Conservation (phyloP, 2,113 vertebrate genomes). For the Xiphorhynchus elegans region DNA sequence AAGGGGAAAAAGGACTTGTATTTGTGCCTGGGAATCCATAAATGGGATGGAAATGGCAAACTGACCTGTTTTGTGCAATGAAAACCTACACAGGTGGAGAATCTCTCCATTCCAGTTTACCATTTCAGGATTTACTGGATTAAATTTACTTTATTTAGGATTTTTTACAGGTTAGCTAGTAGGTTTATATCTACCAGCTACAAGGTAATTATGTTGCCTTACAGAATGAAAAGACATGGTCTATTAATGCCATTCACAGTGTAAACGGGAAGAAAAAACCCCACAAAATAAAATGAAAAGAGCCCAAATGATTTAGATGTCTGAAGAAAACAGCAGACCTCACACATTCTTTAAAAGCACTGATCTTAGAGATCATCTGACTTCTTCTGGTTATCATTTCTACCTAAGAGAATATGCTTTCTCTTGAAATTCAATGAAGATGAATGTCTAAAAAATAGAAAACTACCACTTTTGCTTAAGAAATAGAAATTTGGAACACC, state of each 20-base stretch:
- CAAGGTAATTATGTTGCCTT: neutral
- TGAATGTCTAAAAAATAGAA: neutral
- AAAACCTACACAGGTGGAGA: neutral
- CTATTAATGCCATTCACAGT: neutral
- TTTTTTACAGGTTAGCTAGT: neutral
- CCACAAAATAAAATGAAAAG: neutral
- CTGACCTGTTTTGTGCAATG: neutral
- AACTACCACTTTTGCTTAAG: neutral
- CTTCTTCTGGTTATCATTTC: neutral
- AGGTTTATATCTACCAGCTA: neutral
- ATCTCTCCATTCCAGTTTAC: neutral
- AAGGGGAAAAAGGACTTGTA: neutral
- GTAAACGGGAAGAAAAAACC: neutral
- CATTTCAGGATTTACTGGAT: neutral
- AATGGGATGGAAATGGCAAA: neutral
- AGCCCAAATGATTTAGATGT: neutral
- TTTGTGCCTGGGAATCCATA: neutral
- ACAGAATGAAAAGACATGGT: neutral
- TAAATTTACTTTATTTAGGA: neutral
- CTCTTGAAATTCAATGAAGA: neutral
- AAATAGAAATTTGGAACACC: neutral
- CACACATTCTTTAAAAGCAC: neutral
- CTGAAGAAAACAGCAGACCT: neutral
- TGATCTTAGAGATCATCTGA: neutral
- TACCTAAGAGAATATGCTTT: neutral